phyloP scores from a whole-genome alignment of 1,140 invertebrate species.

The Phymorhynchus buccinoides region DNA sequence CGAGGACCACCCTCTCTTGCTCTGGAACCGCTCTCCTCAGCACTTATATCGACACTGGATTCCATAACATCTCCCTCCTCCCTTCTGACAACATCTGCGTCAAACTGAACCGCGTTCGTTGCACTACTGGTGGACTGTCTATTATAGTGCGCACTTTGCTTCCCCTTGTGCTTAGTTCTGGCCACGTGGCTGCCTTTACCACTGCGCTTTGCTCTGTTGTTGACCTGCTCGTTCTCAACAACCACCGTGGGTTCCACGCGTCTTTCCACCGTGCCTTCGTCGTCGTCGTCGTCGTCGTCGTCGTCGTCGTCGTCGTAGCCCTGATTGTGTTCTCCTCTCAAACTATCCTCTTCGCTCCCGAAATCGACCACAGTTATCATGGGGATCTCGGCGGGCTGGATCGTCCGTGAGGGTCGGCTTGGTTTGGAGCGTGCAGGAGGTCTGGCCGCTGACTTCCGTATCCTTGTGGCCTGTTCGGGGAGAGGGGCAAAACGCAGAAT shows the following conservation, averaged over 20 bases:
- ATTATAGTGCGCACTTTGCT: neutral
- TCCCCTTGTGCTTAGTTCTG: neutral
- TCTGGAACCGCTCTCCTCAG: neutral
- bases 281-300: neutral
- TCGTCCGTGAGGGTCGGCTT: neutral
- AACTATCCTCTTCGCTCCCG: constrained; percentile 22
- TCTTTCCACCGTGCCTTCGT: neutral
- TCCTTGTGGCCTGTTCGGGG: neutral
- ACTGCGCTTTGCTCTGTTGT: neutral
- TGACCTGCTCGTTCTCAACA: constrained; percentile 11
- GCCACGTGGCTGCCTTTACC: neutral
- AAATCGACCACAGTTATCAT: constrained; percentile 31
- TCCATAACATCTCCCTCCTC: neutral
- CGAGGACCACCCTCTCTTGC: neutral
- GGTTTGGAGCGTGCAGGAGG: constrained; percentile 8
- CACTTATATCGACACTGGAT: neutral
- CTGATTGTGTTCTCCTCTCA: neutral
- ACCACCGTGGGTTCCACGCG: constrained; percentile 23
- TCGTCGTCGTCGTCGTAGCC: too few relatives aligned
- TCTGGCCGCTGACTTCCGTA: neutral
- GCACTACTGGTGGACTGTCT: neutral
- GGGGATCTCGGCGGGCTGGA: constrained; percentile 23
- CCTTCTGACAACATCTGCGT: neutral
- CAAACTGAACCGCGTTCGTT: neutral
- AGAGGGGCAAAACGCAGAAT: neutral